Evolutionary conservation across 1,140 invertebrate species (phyloP).

Genomic region (Sycophila sp.): DNA sequence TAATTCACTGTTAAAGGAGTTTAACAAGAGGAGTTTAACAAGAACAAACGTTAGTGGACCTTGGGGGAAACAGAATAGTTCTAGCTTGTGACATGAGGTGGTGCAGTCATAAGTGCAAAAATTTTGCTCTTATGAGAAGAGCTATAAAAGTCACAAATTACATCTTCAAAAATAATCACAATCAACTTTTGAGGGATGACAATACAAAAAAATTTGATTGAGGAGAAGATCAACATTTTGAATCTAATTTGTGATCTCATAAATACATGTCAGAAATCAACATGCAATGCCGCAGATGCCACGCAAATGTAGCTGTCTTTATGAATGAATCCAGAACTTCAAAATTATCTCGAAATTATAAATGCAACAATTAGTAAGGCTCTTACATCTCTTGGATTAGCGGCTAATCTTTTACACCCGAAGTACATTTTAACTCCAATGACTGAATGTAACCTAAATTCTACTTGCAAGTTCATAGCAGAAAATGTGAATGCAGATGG

Average conservation of each 20-base stretch:
- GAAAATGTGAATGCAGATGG: neutral
- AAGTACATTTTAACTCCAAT: neutral
- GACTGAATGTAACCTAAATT: neutral
- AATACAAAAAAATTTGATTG: slow-evolving; percentile 16
- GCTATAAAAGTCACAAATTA: neutral
- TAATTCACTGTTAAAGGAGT: slow-evolving; percentile 1
- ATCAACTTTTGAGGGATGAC: slow-evolving; percentile 4
- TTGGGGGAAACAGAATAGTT: slow-evolving; percentile 16
- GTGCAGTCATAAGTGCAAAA: slow-evolving; percentile 22
- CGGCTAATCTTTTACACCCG: slow-evolving; percentile 33
- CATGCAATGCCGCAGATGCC: slow-evolving; percentile 12
- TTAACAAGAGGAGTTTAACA: neutral
- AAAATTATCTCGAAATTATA: neutral
- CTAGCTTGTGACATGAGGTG: slow-evolving; percentile 25
- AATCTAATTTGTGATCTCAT: slow-evolving; percentile 26
- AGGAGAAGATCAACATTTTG: no score
- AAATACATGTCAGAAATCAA: slow-evolving; percentile 25
- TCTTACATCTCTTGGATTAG: slow-evolving; percentile 7
- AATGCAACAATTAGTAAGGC: slow-evolving; percentile 2
- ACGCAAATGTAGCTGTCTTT: slow-evolving; percentile 22
- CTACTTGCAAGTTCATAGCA: neutral
- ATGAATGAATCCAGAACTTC: neutral
- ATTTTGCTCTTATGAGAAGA: slow-evolving; percentile 25
- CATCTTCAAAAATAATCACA: neutral
- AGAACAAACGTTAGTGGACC: neutral